Evolutionary conservation across 2,888 invertebrate species (phyloP).

Genomic region (Arrhopalites spinosus): DNA sequence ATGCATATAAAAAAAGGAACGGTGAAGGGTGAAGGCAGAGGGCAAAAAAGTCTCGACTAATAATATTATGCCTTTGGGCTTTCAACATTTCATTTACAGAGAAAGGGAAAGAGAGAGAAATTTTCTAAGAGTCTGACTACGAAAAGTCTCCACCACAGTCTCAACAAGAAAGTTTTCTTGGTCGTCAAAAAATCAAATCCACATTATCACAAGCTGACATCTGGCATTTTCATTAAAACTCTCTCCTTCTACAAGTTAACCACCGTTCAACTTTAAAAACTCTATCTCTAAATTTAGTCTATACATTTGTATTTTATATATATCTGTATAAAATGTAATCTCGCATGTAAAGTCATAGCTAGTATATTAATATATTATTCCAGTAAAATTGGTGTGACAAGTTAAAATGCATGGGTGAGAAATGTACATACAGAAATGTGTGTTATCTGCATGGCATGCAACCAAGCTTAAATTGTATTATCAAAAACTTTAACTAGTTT

Average conservation of each 20-base stretch:
- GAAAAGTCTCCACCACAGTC: not conserved
- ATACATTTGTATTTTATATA: too few species aligned
- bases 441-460: not conserved
- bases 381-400: too few species aligned
- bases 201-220: conserved; percentile 8
- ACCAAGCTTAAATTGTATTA: conserved; percentile 23
- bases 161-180: not conserved
- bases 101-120: not conserved
- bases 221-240: conserved; percentile 21
- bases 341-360: too few species aligned
- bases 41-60: too few species aligned
- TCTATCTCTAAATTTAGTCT: too few species aligned
- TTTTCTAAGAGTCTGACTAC: not conserved
- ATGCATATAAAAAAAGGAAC: too few species aligned
- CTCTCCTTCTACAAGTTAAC: not conserved
- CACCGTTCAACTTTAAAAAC: too few species aligned
- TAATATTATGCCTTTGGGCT: not conserved
- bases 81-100: not conserved
- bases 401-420: too few species aligned
- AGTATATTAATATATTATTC: too few species aligned
- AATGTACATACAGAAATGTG: not conserved
- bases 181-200: conserved; percentile 26
- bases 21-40: too few species aligned
- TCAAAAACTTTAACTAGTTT: conserved; percentile 25
- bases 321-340: too few species aligned